These are phyloP conservation scores for Pseudopipra pipra DNA, from an alignment of 2,113 vertebrate genomes.

Conservation along the genomic window DNA sequence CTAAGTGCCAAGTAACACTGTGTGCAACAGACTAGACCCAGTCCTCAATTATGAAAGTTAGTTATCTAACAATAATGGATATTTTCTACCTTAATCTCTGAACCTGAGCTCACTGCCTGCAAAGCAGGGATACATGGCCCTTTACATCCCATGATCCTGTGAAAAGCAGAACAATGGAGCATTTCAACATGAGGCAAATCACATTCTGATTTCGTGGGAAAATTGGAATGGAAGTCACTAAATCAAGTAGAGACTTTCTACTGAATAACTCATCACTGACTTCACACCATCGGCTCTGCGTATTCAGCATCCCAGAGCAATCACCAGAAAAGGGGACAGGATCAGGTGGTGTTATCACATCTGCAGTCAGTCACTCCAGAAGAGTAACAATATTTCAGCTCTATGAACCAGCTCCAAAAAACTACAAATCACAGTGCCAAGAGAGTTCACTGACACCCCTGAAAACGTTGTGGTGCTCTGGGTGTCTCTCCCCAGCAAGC, in stretches of 20 bases:
- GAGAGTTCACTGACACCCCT: background rate
- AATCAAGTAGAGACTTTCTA: background rate
- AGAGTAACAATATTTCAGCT: background rate
- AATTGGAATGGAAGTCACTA: background rate
- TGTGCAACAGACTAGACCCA: background rate
- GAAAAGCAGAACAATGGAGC: background rate
- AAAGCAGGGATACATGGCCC: background rate
- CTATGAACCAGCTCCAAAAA: background rate
- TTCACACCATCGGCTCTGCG: accelerated
- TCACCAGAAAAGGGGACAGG: accelerated
- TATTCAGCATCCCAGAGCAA: accelerated
- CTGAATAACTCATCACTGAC: background rate
- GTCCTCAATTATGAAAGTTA: background rate
- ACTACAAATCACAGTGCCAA: accelerated
- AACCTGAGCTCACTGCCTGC: background rate
- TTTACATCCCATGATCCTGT: background rate
- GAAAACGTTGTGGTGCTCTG: background rate
- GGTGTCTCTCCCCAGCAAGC: background rate
- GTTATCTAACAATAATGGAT: background rate
- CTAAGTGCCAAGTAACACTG: background rate
- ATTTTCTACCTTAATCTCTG: background rate
- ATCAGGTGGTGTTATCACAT: background rate
- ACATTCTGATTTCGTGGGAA: background rate
- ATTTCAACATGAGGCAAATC: background rate
- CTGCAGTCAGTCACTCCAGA: accelerated